phyloP scores from a whole-genome alignment of 2,113 vertebrate species.

The Regulus satrapa region DNA sequence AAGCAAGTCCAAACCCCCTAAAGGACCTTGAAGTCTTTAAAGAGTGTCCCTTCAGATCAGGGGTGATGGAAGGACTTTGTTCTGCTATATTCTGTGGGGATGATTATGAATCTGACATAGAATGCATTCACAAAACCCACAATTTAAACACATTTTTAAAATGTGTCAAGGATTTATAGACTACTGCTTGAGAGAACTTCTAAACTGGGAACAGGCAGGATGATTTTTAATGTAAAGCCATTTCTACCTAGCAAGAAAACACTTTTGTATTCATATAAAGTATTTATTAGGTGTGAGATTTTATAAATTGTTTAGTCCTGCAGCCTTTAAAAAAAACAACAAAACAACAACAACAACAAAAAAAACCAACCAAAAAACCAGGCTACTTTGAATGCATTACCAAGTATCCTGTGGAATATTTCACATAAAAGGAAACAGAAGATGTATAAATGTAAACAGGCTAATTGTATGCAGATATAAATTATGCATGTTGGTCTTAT shows the following conservation, averaged over 20 bases:
- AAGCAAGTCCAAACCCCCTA: background rate
- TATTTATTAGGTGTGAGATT: conserved; percentile 78
- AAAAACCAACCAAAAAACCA: background rate
- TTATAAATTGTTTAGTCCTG: conserved; percentile 75
- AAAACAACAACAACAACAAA: no score
- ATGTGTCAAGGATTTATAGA: conserved; percentile 22
- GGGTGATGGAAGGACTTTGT: background rate
- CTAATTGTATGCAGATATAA: conserved; percentile 86
- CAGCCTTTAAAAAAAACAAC: conserved; percentile 25
- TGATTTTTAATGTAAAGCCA: conserved; percentile 60
- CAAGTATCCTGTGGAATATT: conserved; percentile 75
- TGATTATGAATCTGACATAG: background rate
- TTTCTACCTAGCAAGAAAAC: conserved; percentile 64
- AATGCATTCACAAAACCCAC: background rate
- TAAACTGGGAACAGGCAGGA: conserved; percentile 7
- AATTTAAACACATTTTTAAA: conserved; percentile 10
- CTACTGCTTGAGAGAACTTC: background rate
- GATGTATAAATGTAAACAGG: conserved; percentile 82
- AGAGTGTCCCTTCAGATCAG: background rate
- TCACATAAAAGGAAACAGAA: conserved; percentile 79
- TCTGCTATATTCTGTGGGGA: background rate
- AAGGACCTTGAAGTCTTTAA: background rate
- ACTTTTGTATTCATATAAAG: conserved; percentile 72
- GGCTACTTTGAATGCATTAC: conserved; percentile 75
- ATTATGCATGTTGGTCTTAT: conserved; percentile 83